Evolutionary conservation across 2,797 vertebrate genomes (phyloP).

Genomic region (Gymnoscopelus microlampas): DNA sequence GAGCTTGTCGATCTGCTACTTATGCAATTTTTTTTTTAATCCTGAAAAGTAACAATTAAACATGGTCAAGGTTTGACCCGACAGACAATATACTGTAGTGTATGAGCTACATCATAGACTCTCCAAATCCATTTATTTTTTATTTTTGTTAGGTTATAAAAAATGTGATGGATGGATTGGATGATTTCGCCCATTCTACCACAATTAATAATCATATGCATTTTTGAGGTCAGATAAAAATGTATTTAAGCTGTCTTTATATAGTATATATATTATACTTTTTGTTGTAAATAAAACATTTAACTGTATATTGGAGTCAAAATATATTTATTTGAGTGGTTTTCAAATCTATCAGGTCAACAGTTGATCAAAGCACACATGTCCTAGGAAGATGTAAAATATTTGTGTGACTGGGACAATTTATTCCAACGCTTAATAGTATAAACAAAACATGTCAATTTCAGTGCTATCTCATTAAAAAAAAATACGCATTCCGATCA

Average conservation of each 20-base stretch:
- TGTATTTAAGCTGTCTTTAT: constrained; percentile 75
- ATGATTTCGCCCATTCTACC: constrained; percentile 35
- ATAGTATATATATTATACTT: constrained; percentile 36
- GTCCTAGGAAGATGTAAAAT: constrained; percentile 54
- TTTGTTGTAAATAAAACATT: constrained; percentile 83
- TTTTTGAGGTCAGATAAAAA: constrained; percentile 73
- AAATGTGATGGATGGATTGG: constrained; percentile 53
- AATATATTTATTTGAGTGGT: constrained; percentile 74
- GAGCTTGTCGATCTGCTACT: too few relatives aligned
- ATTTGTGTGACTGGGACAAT: constrained; percentile 53
- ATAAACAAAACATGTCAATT: constrained; percentile 64
- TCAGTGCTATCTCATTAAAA: constrained; percentile 70
- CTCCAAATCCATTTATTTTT: constrained; percentile 50
- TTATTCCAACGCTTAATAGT: constrained; percentile 60
- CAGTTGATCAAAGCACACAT: constrained; percentile 46
- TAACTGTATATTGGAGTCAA: constrained; percentile 73
- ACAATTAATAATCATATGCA: constrained; percentile 65
- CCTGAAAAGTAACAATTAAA: too few relatives aligned
- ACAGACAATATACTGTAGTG: too few relatives aligned
- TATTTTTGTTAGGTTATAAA: constrained; percentile 62
- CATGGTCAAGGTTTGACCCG: too few relatives aligned
- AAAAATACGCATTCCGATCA: constrained; percentile 75
- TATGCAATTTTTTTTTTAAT: too few relatives aligned
- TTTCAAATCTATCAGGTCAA: constrained; percentile 44
- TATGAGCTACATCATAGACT: constrained; percentile 46